A percentile compares a stretch with the other conserved stretches of the same genome.
These are phyloP conservation scores for Varanus komodoensis DNA, from an alignment of 2,113 vertebrate genomes.

Conservation along the genomic window DNA sequence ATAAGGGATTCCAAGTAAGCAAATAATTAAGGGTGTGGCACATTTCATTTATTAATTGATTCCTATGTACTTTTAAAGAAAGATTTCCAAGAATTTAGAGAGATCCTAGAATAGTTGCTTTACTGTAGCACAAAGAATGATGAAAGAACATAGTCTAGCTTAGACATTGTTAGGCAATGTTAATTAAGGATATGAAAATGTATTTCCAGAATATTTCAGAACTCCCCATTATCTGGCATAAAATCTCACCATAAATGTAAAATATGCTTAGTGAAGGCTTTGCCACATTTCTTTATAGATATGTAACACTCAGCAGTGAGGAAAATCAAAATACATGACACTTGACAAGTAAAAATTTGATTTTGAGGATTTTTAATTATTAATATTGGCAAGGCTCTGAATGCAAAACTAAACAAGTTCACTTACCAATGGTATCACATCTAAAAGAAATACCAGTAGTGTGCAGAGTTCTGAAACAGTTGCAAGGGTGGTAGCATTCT, in stretches of 20 bases:
- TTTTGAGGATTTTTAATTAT: background rate
- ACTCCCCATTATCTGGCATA: background rate
- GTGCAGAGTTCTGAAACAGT: constrained; percentile 88
- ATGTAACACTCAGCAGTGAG: background rate
- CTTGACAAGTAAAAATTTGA: background rate
- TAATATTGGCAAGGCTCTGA: background rate
- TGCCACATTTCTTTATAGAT: background rate
- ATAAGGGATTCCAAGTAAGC: constrained; percentile 12
- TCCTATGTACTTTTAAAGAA: background rate
- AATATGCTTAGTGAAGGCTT: background rate
- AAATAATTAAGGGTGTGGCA: background rate
- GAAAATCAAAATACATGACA: background rate
- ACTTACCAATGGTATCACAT: constrained; percentile 93
- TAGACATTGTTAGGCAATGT: too few species aligned
- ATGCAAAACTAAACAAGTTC: background rate
- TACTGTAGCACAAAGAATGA: background rate
- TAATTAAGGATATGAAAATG: background rate
- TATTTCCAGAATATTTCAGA: background rate
- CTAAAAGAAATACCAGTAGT: constrained; percentile 91
- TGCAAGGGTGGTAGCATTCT: constrained; percentile 69
- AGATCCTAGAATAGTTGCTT: background rate
- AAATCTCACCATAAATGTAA: background rate
- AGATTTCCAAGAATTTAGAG: background rate
- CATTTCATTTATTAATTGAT: background rate
- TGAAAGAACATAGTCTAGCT: background rate